These are phyloP conservation scores for Philaethria dido DNA, from an alignment of 2,888 invertebrate species.

Conservation along the genomic window DNA sequence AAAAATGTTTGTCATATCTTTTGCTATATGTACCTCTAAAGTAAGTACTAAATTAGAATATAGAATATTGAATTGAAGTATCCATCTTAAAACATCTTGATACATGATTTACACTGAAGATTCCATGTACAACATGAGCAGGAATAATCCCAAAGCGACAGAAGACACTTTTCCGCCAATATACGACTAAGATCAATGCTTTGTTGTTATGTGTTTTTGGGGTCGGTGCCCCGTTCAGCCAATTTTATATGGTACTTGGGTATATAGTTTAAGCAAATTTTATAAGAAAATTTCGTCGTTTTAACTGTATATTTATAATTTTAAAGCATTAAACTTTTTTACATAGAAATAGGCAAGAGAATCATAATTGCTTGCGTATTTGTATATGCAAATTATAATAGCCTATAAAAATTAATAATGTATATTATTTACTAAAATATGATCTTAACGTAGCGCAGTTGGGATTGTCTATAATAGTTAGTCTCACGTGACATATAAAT, in stretches of 20 bases:
- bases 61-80: neutral
- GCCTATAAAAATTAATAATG: constrained; percentile 5
- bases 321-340: neutral
- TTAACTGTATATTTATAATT: constrained; percentile 7
- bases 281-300: neutral
- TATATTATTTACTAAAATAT: neutral
- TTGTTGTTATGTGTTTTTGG: neutral
- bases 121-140: neutral
- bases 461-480: too few species aligned
- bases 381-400: constrained; percentile 1
- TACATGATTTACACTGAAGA: constrained; percentile 3
- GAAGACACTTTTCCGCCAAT: neutral
- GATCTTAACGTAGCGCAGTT: neutral
- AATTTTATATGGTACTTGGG: constrained; percentile 9
- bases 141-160: constrained; percentile 11
- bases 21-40: too few species aligned
- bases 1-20: too few species aligned
- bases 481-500: too few species aligned
- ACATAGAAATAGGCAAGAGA: constrained; percentile 6
- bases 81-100: constrained; percentile 1
- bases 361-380: neutral
- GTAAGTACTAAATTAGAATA: neutral
- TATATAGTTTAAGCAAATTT: constrained; percentile 9
- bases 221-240: constrained; percentile 7
- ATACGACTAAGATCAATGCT: neutral